phyloP scores from a whole-genome alignment of 2,113 vertebrate species.

The Rana temporaria region DNA sequence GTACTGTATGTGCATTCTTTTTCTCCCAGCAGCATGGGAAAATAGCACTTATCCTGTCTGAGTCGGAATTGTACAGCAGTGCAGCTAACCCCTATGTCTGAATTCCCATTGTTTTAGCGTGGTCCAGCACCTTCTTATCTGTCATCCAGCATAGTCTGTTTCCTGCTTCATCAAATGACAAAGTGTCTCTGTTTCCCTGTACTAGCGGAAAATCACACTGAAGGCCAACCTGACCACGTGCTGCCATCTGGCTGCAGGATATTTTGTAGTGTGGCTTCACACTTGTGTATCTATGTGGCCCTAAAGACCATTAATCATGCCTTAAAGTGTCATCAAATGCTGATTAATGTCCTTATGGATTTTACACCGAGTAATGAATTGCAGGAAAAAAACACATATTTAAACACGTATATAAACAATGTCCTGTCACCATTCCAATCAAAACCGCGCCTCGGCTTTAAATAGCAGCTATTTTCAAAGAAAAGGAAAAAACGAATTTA shows the following conservation, averaged over 20 bases:
- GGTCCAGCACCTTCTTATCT: constrained; percentile 54
- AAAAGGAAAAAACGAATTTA: no score
- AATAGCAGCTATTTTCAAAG: no score
- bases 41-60: constrained; percentile 38
- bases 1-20: background rate
- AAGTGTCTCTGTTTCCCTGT: constrained; percentile 69
- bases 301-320: background rate
- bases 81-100: constrained; percentile 35
- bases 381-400: background rate
- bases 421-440: no score
- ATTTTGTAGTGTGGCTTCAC: background rate
- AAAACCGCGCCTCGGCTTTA: no score
- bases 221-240: constrained; percentile 67
- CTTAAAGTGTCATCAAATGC: background rate
- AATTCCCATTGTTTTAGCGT: constrained; percentile 46
- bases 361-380: background rate
- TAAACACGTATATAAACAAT: background rate
- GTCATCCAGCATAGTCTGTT: constrained; percentile 61
- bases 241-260: constrained; percentile 72
- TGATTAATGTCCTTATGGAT: background rate
- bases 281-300: background rate
- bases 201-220: constrained; percentile 75
- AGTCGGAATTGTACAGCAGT: constrained; percentile 8
- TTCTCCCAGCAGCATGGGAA: constrained; percentile 29
- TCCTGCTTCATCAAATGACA: constrained; percentile 64